Evolutionary conservation across 2,797 vertebrate species (phyloP), one percentile per base, ranked within the genome.

Genomic region (Rousettus madagascariensis): DNA sequence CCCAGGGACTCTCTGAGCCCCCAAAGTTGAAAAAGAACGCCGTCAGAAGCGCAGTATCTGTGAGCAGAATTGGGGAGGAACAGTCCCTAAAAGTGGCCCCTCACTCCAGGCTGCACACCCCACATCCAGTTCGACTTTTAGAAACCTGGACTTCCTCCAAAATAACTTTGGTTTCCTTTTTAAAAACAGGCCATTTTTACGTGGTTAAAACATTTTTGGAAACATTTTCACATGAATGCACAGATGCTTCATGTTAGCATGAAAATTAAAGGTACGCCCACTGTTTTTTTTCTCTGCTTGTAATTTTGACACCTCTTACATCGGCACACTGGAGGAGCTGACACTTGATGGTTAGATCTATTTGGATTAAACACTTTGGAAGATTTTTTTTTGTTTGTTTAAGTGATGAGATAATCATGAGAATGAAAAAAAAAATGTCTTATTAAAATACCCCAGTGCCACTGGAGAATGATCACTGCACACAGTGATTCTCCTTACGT

Each of bases 141-240:
- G 80, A 95, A 90, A 80, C 8, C 6, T 66, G 53, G 59, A 53
- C 26, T 84, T 90, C n/a, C 80, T 93, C 53, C 80, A 61, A 78
- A 79, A 83, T 24, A 24, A 41, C 36, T 65, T 87, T 36, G 24
- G 63, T 43, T 87, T 94, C 92, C 53, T 95, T 95, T 80, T 79
- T 86, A 85, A 92, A 91, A 95, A 61, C 59, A 61, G 87, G 84
- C 85, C 79, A 38, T 59, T 61, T 92, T 71, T 78, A 92, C 71
- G 57, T 38, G 68, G 13, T 55, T 74, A 66, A 65, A 57, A 69
- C 17, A 1, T 77, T 95, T 36, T 72, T 68, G 88, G 85, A 90
- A 92, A 49, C 87, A 19, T 71, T 61, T 20, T 87, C 43, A n/a
- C 85, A 33, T 33, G 69, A 59, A 22, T 9, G 6, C 51, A n/a